Evolutionary conservation across 2,888 invertebrate genomes (phyloP).

Genomic region (Chydorus sphaericus): DNA sequence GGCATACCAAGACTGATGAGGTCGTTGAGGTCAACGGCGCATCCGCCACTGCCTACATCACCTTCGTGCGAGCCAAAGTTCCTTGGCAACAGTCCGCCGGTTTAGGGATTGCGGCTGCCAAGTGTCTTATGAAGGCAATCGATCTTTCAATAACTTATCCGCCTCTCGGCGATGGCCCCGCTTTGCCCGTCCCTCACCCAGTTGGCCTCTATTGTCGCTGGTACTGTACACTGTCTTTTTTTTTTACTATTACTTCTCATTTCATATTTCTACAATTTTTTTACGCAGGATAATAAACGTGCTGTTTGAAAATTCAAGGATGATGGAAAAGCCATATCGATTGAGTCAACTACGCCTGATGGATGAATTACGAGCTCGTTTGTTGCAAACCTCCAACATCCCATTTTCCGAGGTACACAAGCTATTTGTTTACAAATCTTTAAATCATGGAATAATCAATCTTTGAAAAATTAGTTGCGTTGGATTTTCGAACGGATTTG

Average conservation of each 20-base stretch:
- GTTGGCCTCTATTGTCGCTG: neutral
- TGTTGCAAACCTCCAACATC: neutral
- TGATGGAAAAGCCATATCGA: neutral
- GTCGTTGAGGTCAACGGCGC: neutral
- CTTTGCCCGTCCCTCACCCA: neutral
- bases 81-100: neutral
- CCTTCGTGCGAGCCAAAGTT: neutral
- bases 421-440: neutral
- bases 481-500: neutral
- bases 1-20: neutral
- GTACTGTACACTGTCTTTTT: neutral
- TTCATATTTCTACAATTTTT: neutral
- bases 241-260: neutral
- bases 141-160: constrained; percentile 5
- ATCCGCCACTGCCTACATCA: too few species aligned
- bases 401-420: neutral
- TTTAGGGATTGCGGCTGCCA: neutral
- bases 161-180: neutral
- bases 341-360: neutral
- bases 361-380: neutral
- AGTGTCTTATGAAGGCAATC: neutral
- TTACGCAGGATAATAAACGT: neutral
- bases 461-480: neutral
- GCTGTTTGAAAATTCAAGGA: neutral
- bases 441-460: neutral